phyloP scores from a whole-genome alignment of 2,888 invertebrate species.

The Eueremaeus valkanovi region DNA sequence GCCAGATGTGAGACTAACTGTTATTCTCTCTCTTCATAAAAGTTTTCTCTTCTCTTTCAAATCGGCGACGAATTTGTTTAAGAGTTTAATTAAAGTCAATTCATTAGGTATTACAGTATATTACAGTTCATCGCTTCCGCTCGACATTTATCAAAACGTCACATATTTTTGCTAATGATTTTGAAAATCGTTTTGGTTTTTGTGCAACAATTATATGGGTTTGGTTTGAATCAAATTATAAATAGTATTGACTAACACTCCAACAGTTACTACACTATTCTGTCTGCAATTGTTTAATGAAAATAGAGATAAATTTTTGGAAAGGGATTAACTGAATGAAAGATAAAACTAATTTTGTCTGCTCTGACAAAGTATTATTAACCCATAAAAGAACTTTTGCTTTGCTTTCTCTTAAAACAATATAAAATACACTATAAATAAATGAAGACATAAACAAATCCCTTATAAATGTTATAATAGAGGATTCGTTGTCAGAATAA shows the following conservation, averaged over 20 bases:
- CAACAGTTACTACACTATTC: no score
- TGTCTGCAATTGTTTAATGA: background rate
- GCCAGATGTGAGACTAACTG: background rate
- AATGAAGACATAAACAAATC: background rate
- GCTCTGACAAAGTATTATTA: slow-evolving; percentile 23
- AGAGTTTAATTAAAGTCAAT: slow-evolving; percentile 4
- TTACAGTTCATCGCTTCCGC: background rate
- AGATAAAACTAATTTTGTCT: background rate
- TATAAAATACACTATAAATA: background rate
- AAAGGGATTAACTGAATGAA: slow-evolving; percentile 1
- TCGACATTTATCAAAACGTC: background rate
- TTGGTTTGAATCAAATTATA: background rate
- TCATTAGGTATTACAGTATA: slow-evolving; percentile 1
- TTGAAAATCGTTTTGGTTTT: background rate
- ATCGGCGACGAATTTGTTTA: background rate
- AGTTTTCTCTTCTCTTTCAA: background rate
- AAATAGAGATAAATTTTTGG: background rate
- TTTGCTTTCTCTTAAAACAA: background rate
- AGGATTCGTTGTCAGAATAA: no score
- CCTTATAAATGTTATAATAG: background rate
- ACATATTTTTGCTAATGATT: slow-evolving; percentile 13
- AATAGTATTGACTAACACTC: background rate
- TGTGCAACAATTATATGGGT: background rate
- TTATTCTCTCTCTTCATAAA: background rate
- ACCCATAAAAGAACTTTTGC: background rate